phyloP scores from a whole-genome alignment of 2,888 invertebrate species.

The Amphipoea lucens region DNA sequence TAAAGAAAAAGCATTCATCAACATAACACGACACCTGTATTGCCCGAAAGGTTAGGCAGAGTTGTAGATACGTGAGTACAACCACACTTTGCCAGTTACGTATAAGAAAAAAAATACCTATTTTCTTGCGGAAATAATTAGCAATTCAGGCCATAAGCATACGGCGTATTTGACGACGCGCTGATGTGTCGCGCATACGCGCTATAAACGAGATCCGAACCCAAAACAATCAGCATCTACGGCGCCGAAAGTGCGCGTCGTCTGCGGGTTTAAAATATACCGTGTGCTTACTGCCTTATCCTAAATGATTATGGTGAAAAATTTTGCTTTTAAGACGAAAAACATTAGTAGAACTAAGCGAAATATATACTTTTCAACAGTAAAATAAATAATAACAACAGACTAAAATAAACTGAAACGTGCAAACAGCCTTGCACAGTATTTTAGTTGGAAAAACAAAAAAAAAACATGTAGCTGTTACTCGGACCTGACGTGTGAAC shows the following conservation, averaged over 20 bases:
- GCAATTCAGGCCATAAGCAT: no score
- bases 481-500: conserved; percentile 59
- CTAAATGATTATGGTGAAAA: no score
- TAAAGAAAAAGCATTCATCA: background rate
- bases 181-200: no score
- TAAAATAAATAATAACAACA: conserved; percentile 6
- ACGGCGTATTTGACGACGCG: no score
- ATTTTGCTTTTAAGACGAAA: background rate
- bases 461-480: conserved; percentile 14
- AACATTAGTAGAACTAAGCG: background rate
- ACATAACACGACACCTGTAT: background rate
- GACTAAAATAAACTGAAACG: conserved; percentile 28
- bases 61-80: background rate
- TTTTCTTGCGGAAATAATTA: no score
- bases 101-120: background rate
- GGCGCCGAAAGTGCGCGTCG: no score
- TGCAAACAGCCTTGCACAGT: conserved; percentile 22
- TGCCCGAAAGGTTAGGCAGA: background rate
- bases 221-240: no score
- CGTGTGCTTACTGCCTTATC: no score
- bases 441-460: conserved; percentile 39
- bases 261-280: no score
- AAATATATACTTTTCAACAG: conserved; percentile 4
- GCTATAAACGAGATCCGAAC: no score
- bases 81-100: background rate